phyloP scores from a whole-genome alignment of 2,888 invertebrate species.

The Metellina segmentata region DNA sequence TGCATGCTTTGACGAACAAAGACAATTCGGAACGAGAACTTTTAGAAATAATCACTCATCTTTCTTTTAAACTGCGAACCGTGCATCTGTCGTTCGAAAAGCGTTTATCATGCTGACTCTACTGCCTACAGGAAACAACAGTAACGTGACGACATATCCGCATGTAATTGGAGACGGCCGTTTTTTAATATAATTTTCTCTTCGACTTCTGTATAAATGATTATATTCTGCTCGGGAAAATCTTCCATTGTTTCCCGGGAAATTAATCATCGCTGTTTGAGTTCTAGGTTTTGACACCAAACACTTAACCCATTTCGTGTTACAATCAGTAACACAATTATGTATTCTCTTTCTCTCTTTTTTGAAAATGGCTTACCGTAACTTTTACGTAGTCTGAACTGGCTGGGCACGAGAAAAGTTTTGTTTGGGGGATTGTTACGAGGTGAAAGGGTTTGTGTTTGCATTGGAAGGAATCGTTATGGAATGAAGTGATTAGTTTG shows the following conservation, averaged over 20 bases:
- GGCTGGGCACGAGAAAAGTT: neutral
- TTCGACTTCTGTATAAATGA: conserved; percentile 60
- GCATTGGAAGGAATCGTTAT: neutral
- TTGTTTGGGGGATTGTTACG: neutral
- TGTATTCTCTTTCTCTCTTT: conserved; percentile 13
- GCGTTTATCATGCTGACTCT: conserved; percentile 68
- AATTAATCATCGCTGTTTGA: conserved; percentile 72
- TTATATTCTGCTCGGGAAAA: conserved; percentile 50
- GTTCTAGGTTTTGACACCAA: conserved; percentile 68
- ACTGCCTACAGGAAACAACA: conserved; percentile 73
- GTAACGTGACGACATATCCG: conserved; percentile 74
- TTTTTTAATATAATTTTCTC: conserved; percentile 51
- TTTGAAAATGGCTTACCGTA: neutral
- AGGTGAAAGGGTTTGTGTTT: neutral
- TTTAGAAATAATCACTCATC: conserved; percentile 75
- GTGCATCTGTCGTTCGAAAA: conserved; percentile 73
- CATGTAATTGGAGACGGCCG: conserved; percentile 70
- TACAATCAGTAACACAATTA: conserved; percentile 66
- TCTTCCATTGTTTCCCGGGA: conserved; percentile 68
- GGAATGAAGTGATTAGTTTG: neutral
- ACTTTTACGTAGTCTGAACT: no score
- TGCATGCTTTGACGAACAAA: conserved; percentile 76
- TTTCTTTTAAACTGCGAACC: conserved; percentile 57
- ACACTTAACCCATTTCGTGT: conserved; percentile 76
- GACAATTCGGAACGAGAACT: conserved; percentile 69